Base-by-base conservation (phyloP, 2,888 invertebrate genomes). In the Callyntrura guangdongensis region DNA sequence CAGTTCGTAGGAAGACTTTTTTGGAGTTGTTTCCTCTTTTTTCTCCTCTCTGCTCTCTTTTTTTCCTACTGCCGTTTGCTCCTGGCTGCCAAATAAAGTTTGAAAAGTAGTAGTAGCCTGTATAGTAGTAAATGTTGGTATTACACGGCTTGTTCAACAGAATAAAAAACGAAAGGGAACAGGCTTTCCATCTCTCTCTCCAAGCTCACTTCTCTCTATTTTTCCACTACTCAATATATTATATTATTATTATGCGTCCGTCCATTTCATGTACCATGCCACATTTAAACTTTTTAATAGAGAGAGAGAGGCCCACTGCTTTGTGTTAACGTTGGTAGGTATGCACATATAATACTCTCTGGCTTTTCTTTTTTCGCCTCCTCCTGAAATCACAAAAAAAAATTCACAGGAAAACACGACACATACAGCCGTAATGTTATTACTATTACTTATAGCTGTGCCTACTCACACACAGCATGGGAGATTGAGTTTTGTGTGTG, bases 71-170 rank as follows among this genome's bases (percentile, higher is more conserved):
- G 17, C 36, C 9, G 61, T 61, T n/a, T 61, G n/a, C 17, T 17
- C 9, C 9, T 9, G n/a, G 64, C 64, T 64, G 64, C 64, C 64
- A 64, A 64, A 64, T 64, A 64, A 64, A 64, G 64, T 64, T 64
- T 64, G 64, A 64, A 64, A 64, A 64, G 53, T n/a, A 36, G 36
- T 36, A 36, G 36, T 36, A 36, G 36, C 6, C 36, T 2, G 36
- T 36, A 36, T 36, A 2, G 36, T 36, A 4, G 36, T 36, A 36
- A 36, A n/a, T n/a, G n/a, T n/a, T n/a, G n/a, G n/a, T 36, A 36
- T 36, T 6, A 36, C 36, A 36, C 36, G 36, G 36, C 36, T 36
- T 36, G 36, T 36, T 36, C 3, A 36, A 36, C 36, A 36, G 36
- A 2, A 36, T 36, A 36, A 59, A 56, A 59, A 59, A 59, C 59